Evolutionary conservation across 2,888 invertebrate species (phyloP).

Genomic region (Agrochola macilenta): DNA sequence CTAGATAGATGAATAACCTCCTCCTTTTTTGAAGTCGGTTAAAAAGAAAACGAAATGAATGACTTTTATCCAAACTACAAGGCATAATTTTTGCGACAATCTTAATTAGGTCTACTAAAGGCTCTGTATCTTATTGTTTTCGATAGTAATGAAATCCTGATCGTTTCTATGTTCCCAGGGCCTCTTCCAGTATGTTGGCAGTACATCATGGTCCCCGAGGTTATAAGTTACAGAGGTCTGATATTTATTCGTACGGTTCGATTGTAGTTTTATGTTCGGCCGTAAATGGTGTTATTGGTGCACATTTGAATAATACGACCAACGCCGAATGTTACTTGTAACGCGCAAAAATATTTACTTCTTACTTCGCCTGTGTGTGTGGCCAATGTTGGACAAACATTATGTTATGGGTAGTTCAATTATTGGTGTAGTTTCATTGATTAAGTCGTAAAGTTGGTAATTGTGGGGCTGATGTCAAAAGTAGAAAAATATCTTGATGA

Average conservation of each 20-base stretch:
- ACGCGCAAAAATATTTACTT: conserved; percentile 87
- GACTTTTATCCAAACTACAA: background rate
- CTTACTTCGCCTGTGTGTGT: conserved; percentile 59
- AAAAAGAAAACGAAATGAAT: background rate
- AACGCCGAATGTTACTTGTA: conserved; percentile 79
- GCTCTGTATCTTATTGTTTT: too few species aligned
- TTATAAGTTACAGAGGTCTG: conserved; percentile 88
- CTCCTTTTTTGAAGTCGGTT: too few species aligned
- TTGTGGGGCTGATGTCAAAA: background rate
- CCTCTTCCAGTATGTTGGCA: conserved; percentile 49
- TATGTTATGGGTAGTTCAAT: conserved; percentile 9
- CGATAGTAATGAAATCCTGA: too few species aligned
- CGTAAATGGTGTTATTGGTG: conserved; percentile 89
- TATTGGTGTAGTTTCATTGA: conserved; percentile 23
- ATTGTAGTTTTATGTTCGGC: conserved; percentile 89
- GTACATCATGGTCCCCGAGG: conserved; percentile 71
- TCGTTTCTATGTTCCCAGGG: background rate
- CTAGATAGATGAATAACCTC: too few species aligned
- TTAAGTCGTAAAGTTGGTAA: conserved; percentile 9
- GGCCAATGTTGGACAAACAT: conserved; percentile 50
- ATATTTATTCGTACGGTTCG: conserved; percentile 89
- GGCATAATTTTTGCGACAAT: too few species aligned
- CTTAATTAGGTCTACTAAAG: too few species aligned
- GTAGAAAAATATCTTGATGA: background rate
- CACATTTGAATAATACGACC: conserved; percentile 89